Conservation (phyloP, 2,888 invertebrate genomes). For the Scaptomyza caliginosa region DNA sequence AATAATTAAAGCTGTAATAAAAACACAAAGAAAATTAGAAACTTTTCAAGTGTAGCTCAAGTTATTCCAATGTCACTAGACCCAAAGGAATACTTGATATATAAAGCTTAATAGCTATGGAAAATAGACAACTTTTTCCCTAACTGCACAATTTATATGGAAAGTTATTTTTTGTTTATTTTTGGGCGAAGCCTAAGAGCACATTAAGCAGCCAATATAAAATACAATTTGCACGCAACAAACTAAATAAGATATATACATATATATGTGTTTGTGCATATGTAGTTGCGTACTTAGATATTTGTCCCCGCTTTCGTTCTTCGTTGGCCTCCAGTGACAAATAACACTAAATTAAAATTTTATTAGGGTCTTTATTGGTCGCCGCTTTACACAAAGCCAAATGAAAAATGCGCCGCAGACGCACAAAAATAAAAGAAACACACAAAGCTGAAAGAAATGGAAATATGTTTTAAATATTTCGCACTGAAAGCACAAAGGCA, state of each 20-base stretch:
- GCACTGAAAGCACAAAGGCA: slow-evolving; percentile 28
- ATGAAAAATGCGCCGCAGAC: slow-evolving; percentile 29
- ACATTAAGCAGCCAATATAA: slow-evolving; percentile 23
- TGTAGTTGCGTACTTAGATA: slow-evolving; percentile 11
- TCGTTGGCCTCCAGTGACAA: slow-evolving; percentile 68
- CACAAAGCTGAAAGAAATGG: slow-evolving; percentile 24
- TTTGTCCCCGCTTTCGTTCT: background rate
- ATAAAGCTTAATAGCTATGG: slow-evolving; percentile 18
- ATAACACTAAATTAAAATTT: slow-evolving; percentile 78
- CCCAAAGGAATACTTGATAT: slow-evolving; percentile 17
- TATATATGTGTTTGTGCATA: background rate
- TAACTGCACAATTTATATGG: slow-evolving; percentile 13
- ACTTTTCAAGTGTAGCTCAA: no score
- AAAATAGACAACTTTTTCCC: slow-evolving; percentile 25
- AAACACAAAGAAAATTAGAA: background rate
- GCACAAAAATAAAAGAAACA: slow-evolving; percentile 16
- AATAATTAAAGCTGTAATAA: background rate
- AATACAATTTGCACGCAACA: slow-evolving; percentile 37
- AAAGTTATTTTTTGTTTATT: background rate
- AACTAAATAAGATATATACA: slow-evolving; percentile 23
- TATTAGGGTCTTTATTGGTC: slow-evolving; percentile 77
- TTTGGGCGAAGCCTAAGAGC: slow-evolving; percentile 8
- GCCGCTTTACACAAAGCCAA: slow-evolving; percentile 52
- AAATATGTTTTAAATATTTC: slow-evolving; percentile 72
- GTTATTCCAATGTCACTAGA: background rate